These are phyloP conservation scores for Drosophila cracens DNA, from an alignment of 2,888 invertebrate species.

Conservation along the genomic window DNA sequence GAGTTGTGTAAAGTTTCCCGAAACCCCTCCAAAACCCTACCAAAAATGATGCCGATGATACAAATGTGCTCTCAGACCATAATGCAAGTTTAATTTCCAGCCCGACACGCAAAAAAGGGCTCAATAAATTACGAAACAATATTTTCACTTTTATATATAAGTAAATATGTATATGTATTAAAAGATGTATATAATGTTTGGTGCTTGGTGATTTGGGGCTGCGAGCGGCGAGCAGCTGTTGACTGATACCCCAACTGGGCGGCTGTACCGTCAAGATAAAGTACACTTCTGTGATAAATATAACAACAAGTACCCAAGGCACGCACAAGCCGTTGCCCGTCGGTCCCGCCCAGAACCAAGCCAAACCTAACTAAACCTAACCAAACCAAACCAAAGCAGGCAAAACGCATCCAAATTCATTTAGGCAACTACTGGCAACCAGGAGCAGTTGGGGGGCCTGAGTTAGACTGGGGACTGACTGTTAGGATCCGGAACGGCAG, in stretches of 20 bases:
- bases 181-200: constrained; percentile 13
- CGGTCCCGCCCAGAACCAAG: constrained; percentile 35
- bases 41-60: constrained; percentile 28
- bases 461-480: constrained; percentile 37
- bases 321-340: constrained; percentile 74
- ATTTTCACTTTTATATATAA: constrained; percentile 29
- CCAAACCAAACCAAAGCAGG: constrained; percentile 32
- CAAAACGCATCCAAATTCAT: constrained; percentile 76
- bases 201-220: constrained; percentile 54
- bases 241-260: constrained; percentile 64
- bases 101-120: constrained; percentile 53
- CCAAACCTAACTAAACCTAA: constrained; percentile 45
- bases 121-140: constrained; percentile 74
- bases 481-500: constrained; percentile 63
- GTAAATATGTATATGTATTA: constrained; percentile 19
- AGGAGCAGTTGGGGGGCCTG: background rate
- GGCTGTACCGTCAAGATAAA: constrained; percentile 68
- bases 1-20: constrained; percentile 24
- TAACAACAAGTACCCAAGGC: constrained; percentile 81
- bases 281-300: constrained; percentile 78
- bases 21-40: background rate
- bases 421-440: constrained; percentile 40
- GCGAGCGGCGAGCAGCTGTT: constrained; percentile 60
- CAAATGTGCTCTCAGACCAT: constrained; percentile 45
- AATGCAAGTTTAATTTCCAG: constrained; percentile 77